Percentiles rank a stretch among this genome's conserved stretches.
phyloP scores from a whole-genome alignment of 2,797 vertebrate genomes.

The Pygocentrus nattereri region DNA sequence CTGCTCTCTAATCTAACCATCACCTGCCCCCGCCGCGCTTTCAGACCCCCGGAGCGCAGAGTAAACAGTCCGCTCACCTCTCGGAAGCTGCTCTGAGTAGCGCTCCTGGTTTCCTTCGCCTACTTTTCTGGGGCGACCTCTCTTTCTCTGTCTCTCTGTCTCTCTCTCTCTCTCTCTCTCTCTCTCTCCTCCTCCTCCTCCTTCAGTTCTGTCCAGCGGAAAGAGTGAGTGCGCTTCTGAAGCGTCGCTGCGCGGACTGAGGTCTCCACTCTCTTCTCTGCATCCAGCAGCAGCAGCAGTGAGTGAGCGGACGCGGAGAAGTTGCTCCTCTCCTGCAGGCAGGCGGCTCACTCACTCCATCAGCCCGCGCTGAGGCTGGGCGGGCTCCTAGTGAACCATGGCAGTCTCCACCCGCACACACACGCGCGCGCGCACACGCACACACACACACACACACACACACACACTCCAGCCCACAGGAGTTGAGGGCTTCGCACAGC shows the following conservation, averaged over 20 bases:
- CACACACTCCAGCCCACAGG: neutral
- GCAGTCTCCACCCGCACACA: neutral
- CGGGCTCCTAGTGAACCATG: slow-evolving; percentile 1
- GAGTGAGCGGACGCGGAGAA: neutral
- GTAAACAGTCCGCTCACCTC: slow-evolving; percentile 42
- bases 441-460: slow-evolving; percentile 2
- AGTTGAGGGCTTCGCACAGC: slow-evolving; percentile 31
- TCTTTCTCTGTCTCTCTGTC: no score
- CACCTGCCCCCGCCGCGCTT: neutral
- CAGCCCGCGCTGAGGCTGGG: neutral
- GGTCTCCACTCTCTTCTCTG: neutral
- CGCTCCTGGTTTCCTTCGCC: neutral
- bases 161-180: no score
- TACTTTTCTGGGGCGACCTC: slow-evolving; percentile 17
- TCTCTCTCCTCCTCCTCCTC: no score
- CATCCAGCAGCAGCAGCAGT: no score
- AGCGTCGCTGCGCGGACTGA: neutral
- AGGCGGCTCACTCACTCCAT: slow-evolving; percentile 3
- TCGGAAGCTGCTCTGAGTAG: slow-evolving; percentile 12
- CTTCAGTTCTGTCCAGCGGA: no score
- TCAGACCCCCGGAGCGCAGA: no score
- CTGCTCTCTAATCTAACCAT: no score
- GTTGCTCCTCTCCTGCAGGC: neutral
- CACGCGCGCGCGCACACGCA: neutral
- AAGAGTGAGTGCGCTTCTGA: neutral